Percentiles rank a stretch among this genome's conserved stretches.
These are phyloP conservation scores for Charina bottae DNA, from an alignment of 2,113 vertebrate genomes.

Conservation along the genomic window DNA sequence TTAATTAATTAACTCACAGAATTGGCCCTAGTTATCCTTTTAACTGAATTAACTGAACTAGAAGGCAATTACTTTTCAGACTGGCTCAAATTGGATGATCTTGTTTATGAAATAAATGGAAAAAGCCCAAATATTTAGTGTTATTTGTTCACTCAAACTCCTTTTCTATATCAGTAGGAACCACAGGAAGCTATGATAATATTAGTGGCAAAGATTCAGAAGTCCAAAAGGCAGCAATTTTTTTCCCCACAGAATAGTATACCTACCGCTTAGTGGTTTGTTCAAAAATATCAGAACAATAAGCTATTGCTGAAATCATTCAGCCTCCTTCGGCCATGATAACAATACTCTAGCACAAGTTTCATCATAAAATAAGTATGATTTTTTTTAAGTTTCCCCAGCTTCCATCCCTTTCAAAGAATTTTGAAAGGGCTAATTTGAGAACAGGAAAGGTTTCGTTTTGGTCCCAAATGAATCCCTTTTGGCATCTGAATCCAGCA, in stretches of 20 bases:
- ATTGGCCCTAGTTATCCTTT: not conserved
- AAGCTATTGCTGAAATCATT: not conserved
- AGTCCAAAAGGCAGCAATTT: not conserved
- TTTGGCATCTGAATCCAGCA: slow-evolving; percentile 59
- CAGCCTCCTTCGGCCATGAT: not conserved
- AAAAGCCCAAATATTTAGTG: not conserved
- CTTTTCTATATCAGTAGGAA: not conserved
- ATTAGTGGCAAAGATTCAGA: not conserved
- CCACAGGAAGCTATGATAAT: not conserved
- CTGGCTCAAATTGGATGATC: not conserved
- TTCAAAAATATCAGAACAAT: not conserved
- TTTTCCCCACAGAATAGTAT: not conserved
- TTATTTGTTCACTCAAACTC: not conserved
- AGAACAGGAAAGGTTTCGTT: slow-evolving; percentile 68
- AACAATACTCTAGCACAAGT: not conserved
- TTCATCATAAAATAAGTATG: slow-evolving; percentile 2
- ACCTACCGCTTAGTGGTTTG: not conserved
- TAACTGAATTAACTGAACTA: not conserved
- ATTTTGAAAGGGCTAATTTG: slow-evolving; percentile 60
- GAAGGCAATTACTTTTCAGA: not conserved
- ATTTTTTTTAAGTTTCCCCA: slow-evolving; percentile 3
- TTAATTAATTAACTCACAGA: not conserved
- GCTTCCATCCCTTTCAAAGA: slow-evolving; percentile 45
- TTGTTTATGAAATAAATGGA: not conserved
- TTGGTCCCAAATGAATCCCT: slow-evolving; percentile 60